Evolutionary conservation across 30 jellyfish, hydroid and myxozoan species (phyloP).

Genomic region (Catostylus mosaicus): DNA sequence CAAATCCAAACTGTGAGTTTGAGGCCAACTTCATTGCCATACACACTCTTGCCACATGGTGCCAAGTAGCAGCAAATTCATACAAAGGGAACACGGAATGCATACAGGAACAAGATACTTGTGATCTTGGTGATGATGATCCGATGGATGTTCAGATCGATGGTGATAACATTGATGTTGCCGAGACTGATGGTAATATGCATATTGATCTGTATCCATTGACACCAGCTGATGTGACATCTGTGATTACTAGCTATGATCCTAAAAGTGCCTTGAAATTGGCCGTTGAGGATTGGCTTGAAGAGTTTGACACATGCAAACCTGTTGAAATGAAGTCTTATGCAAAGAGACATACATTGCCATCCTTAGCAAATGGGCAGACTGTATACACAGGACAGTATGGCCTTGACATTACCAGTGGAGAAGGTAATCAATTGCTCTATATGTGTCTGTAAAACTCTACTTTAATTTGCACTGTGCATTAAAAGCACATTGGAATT

Average conservation of each 20-base stretch:
- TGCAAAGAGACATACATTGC: constrained; percentile 84
- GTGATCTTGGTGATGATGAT: constrained; percentile 75
- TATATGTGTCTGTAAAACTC: not conserved
- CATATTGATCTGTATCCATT: constrained; percentile 90
- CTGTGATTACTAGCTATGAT: constrained; percentile 80
- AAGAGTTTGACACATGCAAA: constrained; percentile 61
- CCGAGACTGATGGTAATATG: constrained; percentile 76
- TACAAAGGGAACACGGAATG: constrained; percentile 16
- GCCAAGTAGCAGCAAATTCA: constrained; percentile 60
- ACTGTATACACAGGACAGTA: constrained; percentile 82
- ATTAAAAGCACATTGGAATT: too few relatives aligned
- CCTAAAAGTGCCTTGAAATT: constrained; percentile 76
- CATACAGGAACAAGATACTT: constrained; percentile 31
- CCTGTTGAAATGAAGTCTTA: constrained; percentile 80
- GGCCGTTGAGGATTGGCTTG: constrained; percentile 86
- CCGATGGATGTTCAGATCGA: constrained; percentile 92
- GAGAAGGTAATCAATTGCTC: constrained; percentile 66
- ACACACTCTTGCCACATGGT: constrained; percentile 92
- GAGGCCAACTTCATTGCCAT: constrained; percentile 90
- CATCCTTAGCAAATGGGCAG: constrained; percentile 80
- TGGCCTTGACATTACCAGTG: constrained; percentile 79
- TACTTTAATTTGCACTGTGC: too few relatives aligned
- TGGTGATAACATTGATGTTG: constrained; percentile 58
- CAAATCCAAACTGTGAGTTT: constrained; percentile 98
- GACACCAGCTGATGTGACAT: constrained; percentile 89